These are phyloP conservation scores for Sesamia inferens DNA, from an alignment of 2,888 invertebrate species.

Conservation along the genomic window DNA sequence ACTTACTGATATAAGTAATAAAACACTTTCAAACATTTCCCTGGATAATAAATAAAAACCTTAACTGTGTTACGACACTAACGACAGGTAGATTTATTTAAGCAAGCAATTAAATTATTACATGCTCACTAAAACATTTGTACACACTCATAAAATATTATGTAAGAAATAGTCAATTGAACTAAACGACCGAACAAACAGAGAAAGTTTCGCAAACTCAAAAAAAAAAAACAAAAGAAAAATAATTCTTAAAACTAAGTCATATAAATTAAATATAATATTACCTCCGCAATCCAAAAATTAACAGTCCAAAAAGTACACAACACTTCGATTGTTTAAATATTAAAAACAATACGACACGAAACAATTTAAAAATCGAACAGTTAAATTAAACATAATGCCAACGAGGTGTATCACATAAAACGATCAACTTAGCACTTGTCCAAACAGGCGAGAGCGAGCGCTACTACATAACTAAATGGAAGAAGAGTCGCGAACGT, in stretches of 20 bases:
- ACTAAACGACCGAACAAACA: too few species aligned
- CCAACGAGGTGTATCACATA: conserved; percentile 87
- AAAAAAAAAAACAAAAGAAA: conserved; percentile 16
- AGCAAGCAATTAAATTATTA: conserved; percentile 55
- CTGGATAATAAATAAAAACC: conserved; percentile 44
- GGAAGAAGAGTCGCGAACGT: conserved; percentile 72
- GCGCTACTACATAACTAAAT: conserved; percentile 80
- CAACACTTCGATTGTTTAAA: conserved; percentile 69
- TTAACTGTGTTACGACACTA: conserved; percentile 54
- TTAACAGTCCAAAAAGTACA: conserved; percentile 73
- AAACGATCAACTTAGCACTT: conserved; percentile 90
- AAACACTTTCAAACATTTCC: conserved; percentile 46
- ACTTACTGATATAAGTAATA: conserved; percentile 16
- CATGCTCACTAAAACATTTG: conserved; percentile 54
- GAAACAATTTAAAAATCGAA: conserved; percentile 84
- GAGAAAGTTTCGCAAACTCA: conserved; percentile 46
- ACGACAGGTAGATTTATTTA: conserved; percentile 48
- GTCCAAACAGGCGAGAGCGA: conserved; percentile 82
- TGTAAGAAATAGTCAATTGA: conserved; percentile 58
- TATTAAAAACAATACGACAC: conserved; percentile 75
- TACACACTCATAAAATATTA: conserved; percentile 52
- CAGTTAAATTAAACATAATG: conserved; percentile 88
- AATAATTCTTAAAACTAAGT: conserved; percentile 36
- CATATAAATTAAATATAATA: conserved; percentile 56
- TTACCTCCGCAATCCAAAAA: conserved; percentile 73